Base-by-base conservation (phyloP, 2,888 invertebrate species). In the Taphrorychus bicolor region DNA sequence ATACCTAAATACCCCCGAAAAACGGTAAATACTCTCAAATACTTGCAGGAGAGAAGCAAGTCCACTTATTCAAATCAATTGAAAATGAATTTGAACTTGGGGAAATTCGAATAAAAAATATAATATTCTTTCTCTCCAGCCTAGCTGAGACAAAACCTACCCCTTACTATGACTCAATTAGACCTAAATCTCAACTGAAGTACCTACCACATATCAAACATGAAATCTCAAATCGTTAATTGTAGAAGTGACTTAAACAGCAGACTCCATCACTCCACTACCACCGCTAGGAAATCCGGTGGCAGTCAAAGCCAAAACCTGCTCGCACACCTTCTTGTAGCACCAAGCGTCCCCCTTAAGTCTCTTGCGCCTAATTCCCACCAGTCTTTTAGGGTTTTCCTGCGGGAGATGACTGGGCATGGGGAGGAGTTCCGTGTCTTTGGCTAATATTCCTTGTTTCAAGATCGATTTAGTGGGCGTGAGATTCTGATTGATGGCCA, bases 301-400 rank as follows among this genome's bases (percentile, higher is more conserved):
- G 7, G 83, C 82, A 49, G 87, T 85, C 61, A 88, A 78, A 4
- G 87, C 85, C 21, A 88, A 79, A 21, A 92, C 87, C 78, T 91
- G 88, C 80, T 92, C 91, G 78, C 91, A 91, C 24, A 92, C 87
- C 72, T 86, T 87, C 79, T 93, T 93, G 82, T 93, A 93, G 71
- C 89, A 87, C 91, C 93, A 93, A 0, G 90, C 88, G 78, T 93
- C 91, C 0, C 93, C 92, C 77, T 88, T 89, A 48, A 92, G 85
- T 32, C 93, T 83, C 77, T 92, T 92, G 63, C 92, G 84, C 60
- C 88, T 84, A 62, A 93, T 88, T 22, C 91, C 92, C 3, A 88
- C 86, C 49, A 84, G 18, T 2, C 72, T 59, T 18, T 65, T 52
- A 24, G 21, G 2, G 1, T 41, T 22, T 7, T 23, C 32, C n/a